A percentile compares a stretch with the other conserved stretches of the same genome.
These are phyloP conservation scores for Tetraneura akinire DNA, from an alignment of 1,140 invertebrate genomes.

Conservation along the genomic window DNA sequence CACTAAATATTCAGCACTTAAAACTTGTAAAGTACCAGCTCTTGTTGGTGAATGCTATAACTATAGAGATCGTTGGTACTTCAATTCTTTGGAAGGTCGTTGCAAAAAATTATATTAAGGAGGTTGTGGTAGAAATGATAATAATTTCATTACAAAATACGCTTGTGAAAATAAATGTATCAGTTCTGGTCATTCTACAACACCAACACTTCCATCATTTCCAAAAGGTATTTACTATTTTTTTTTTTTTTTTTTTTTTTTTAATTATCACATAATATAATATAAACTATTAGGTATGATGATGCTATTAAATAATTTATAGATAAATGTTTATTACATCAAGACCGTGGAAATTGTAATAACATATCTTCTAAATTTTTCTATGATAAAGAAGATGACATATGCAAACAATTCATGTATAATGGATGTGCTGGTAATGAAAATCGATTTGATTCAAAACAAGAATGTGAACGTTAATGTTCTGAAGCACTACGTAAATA, in stretches of 20 bases:
- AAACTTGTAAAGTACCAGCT: slow-evolving; percentile 75
- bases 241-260: too few relatives aligned
- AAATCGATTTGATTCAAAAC: slow-evolving; percentile 77
- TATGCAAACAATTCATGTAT: slow-evolving; percentile 81
- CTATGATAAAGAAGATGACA: slow-evolving; percentile 75
- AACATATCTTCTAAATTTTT: slow-evolving; percentile 68
- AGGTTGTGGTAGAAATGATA: slow-evolving; percentile 79
- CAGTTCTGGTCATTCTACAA: slow-evolving; percentile 54
- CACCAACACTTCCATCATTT: background rate
- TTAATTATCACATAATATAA: too few relatives aligned
- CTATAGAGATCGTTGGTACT: slow-evolving; percentile 81
- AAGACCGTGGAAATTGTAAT: slow-evolving; percentile 72
- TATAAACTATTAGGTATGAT: too few relatives aligned
- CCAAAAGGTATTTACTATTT: slow-evolving; percentile 25
- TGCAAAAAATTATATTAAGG: slow-evolving; percentile 81
- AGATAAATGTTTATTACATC: slow-evolving; percentile 73
- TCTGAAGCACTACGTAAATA: slow-evolving; percentile 67
- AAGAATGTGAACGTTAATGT: slow-evolving; percentile 80
- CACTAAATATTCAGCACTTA: slow-evolving; percentile 63
- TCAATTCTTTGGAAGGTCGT: slow-evolving; percentile 69
- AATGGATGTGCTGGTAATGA: slow-evolving; percentile 83
- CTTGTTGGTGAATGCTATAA: slow-evolving; percentile 77
- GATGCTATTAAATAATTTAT: slow-evolving; percentile 55
- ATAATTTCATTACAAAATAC: slow-evolving; percentile 73
- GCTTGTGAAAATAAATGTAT: slow-evolving; percentile 70